Conservation (phyloP, 2,888 invertebrate species). For the Chalcis sispes region DNA sequence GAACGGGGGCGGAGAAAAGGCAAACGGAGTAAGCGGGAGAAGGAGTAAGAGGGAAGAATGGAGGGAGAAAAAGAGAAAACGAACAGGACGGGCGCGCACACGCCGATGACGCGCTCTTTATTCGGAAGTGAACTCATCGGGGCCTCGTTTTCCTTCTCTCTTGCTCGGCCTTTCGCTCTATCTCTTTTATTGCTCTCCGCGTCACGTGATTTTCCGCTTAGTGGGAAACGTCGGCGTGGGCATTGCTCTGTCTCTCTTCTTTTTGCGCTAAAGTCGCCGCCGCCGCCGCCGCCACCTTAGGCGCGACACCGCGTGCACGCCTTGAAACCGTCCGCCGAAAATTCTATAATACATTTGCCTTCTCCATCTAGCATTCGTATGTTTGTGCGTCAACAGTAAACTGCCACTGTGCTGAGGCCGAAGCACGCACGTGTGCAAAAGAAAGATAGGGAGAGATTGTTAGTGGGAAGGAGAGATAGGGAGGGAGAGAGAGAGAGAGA, state of each 20-base stretch:
- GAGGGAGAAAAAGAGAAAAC: not conserved
- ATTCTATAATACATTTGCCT: not conserved
- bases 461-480: constrained; percentile 20
- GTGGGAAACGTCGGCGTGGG: constrained; percentile 9
- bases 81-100: constrained; percentile 19
- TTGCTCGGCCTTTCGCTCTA: not conserved
- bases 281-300: not conserved
- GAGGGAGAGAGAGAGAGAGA: too few relatives aligned
- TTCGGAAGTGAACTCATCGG: constrained; percentile 56
- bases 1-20: too few relatives aligned
- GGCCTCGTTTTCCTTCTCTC: constrained; percentile 30
- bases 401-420: too few relatives aligned
- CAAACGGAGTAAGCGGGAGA: not conserved
- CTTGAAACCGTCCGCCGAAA: not conserved
- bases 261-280: not conserved
- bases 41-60: not conserved
- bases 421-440: constrained; percentile 18
- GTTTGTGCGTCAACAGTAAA: too few relatives aligned
- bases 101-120: constrained; percentile 50
- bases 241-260: not conserved
- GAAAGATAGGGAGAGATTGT: not conserved
- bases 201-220: constrained; percentile 49
- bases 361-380: too few relatives aligned
- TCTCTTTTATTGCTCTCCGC: not conserved
- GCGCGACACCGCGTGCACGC: not conserved